These are phyloP conservation scores for Chrysemys picta DNA, from an alignment of 2,113 vertebrate species.

Conservation along the genomic window DNA sequence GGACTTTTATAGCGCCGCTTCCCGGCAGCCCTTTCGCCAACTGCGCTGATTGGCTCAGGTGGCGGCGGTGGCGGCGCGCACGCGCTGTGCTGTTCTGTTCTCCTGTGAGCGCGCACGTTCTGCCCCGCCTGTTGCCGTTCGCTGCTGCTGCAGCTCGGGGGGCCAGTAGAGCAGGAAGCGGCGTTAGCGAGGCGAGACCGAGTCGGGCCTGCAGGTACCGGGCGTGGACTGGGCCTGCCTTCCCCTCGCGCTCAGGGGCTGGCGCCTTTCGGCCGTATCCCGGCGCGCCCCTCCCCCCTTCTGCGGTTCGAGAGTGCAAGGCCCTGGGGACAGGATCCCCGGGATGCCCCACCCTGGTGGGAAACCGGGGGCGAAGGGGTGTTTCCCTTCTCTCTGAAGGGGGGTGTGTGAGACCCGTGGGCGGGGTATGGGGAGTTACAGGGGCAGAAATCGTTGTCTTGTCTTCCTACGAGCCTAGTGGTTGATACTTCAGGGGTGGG, in stretches of 20 bases:
- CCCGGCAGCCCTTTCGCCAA: background rate
- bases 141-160: background rate
- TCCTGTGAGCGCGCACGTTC: background rate
- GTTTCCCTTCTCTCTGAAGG: too few relatives aligned
- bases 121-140: background rate
- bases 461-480: too few relatives aligned
- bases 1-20: background rate
- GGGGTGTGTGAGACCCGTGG: too few relatives aligned
- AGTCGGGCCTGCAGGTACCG: background rate
- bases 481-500: too few relatives aligned
- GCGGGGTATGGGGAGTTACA: too few relatives aligned
- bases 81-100: rapidly evolving
- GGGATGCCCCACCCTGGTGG: too few relatives aligned
- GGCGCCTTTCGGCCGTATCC: background rate
- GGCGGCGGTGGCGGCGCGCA: background rate
- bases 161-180: background rate
- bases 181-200: background rate
- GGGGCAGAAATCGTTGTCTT: too few relatives aligned
- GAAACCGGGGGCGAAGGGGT: background rate
- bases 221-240: too few relatives aligned
- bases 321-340: too few relatives aligned
- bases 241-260: background rate
- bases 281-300: background rate
- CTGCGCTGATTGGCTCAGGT: background rate
- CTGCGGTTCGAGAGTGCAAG: too few relatives aligned